Percentiles rank a stretch among this genome's conserved stretches.
These are phyloP conservation scores for Anoncus sp. DNA, from an alignment of 2,888 invertebrate genomes.

Conservation along the genomic window DNA sequence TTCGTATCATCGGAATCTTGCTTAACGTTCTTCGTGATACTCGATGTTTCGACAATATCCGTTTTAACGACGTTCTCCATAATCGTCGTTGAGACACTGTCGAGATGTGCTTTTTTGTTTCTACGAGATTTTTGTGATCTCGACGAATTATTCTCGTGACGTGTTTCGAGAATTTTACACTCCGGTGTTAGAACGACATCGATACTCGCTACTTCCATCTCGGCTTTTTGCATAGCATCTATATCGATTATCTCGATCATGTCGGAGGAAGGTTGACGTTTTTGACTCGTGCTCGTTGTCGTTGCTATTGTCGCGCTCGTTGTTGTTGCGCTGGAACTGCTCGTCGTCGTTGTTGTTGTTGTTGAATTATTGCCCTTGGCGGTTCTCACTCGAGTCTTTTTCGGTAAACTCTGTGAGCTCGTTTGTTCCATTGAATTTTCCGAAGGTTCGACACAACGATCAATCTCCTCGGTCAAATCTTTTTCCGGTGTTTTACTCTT, in stretches of 20 bases:
- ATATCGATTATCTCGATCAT: slow-evolving; percentile 78
- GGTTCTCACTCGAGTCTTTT: slow-evolving; percentile 66
- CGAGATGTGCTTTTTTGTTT: slow-evolving; percentile 65
- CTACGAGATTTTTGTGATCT: slow-evolving; percentile 71
- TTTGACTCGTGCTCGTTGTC: slow-evolving; percentile 53
- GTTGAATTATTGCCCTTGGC: slow-evolving; percentile 37
- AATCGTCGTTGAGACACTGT: slow-evolving; percentile 40
- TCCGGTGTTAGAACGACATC: slow-evolving; percentile 64
- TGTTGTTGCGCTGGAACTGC: too few relatives aligned
- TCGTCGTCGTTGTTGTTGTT: slow-evolving; percentile 48
- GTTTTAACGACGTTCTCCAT: slow-evolving; percentile 44
- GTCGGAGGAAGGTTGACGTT: slow-evolving; percentile 58
- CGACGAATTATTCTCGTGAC: slow-evolving; percentile 60
- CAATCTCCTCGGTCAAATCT: slow-evolving; percentile 67
- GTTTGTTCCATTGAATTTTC: slow-evolving; percentile 39
- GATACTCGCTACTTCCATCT: slow-evolving; percentile 67
- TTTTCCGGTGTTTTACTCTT: slow-evolving; percentile 67
- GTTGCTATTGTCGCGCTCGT: slow-evolving; percentile 60
- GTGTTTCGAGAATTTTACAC: slow-evolving; percentile 74
- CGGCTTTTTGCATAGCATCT: slow-evolving; percentile 76
- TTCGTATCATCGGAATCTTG: slow-evolving; percentile 48
- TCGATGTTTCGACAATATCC: slow-evolving; percentile 21
- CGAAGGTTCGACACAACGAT: slow-evolving; percentile 62
- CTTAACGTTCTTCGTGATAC: background rate
- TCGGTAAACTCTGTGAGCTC: slow-evolving; percentile 62